A percentile compares a stretch with the other conserved stretches of the same genome.
Evolutionary conservation across 2,888 invertebrate species (phyloP).

Genomic region (Tetragonula carbonaria): DNA sequence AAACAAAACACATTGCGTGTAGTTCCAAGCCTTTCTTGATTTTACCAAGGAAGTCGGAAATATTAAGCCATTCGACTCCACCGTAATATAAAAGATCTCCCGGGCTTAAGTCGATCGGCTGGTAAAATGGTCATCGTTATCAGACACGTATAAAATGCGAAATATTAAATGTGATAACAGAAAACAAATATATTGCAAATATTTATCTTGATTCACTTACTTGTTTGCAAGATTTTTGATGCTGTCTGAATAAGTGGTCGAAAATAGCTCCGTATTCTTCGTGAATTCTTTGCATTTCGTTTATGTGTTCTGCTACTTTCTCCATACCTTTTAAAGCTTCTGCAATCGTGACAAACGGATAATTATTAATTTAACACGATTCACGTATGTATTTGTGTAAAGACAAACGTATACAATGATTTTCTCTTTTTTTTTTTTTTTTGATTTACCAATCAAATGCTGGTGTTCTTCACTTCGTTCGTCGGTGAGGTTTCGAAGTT

Average conservation of each 20-base stretch:
- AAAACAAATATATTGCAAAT: background rate
- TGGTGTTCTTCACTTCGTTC: constrained; percentile 96
- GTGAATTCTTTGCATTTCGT: constrained; percentile 99
- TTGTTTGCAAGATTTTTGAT: constrained; percentile 97
- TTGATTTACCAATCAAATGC: constrained; percentile 92
- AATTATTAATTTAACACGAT: background rate
- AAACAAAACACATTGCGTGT: constrained; percentile 99
- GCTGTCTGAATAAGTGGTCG: constrained; percentile 97
- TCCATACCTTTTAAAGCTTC: constrained; percentile 99
- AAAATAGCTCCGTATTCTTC: constrained; percentile 99
- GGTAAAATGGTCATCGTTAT: constrained; percentile 24
- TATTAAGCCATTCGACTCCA: constrained; percentile 99
- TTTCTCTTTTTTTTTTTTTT: background rate
- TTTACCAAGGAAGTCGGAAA: constrained; percentile 98
- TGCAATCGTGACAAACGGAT: constrained; percentile 82
- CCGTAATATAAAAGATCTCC: constrained; percentile 99
- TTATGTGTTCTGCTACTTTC: constrained; percentile 99
- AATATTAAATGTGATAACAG: background rate
- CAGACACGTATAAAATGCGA: background rate
- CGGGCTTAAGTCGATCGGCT: constrained; percentile 97
- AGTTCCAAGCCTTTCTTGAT: constrained; percentile 98
- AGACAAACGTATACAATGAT: background rate
- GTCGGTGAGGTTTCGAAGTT: constrained; percentile 96
- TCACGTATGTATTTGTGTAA: background rate
- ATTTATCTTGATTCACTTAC: constrained; percentile 76